Evolutionary conservation across 1,140 invertebrate genomes (phyloP).

Genomic region (Drosophila parvula): DNA sequence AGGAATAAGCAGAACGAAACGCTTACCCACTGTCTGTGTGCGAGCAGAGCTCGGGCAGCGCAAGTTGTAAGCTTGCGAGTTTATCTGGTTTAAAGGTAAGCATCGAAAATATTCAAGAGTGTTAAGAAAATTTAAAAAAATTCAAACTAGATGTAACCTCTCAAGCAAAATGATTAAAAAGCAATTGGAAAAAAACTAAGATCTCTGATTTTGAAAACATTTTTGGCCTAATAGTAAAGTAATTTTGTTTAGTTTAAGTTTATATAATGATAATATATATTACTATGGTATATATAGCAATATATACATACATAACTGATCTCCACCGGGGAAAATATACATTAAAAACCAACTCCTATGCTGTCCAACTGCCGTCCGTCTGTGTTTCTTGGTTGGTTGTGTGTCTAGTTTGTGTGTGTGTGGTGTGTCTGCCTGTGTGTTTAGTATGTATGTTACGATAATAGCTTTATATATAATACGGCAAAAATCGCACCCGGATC

Average conservation of each 20-base stretch:
- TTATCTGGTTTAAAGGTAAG: too few species aligned
- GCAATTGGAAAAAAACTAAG: constrained; percentile 1
- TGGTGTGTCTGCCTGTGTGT: constrained; percentile 26
- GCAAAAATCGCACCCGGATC: constrained; percentile 8
- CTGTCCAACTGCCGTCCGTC: constrained; percentile 7
- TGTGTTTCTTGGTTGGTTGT: constrained; percentile 8
- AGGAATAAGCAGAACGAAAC: too few species aligned
- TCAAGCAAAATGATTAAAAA: constrained; percentile 8
- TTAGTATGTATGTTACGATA: constrained; percentile 48
- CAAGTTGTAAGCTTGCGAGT: too few species aligned
- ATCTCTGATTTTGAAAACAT: constrained; percentile 15
- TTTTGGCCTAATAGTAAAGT: constrained; percentile 20
- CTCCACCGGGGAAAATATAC: constrained; percentile 42
- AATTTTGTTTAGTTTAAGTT: constrained; percentile 4
- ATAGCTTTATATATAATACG: constrained; percentile 72
- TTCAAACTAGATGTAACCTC: too few species aligned
- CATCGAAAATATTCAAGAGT: too few species aligned
- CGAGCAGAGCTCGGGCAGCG: too few species aligned
- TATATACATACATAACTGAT: constrained; percentile 25
- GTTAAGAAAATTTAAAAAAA: too few species aligned
- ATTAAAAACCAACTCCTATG: constrained; percentile 24
- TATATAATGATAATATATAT: constrained; percentile 12
- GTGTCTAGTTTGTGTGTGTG: neutral
- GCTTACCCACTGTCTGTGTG: too few species aligned
- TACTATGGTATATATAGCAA: constrained; percentile 10